A percentile compares a stretch with the other conserved stretches of the same genome.
These are phyloP conservation scores for Neopipo cinnamomea DNA, from an alignment of 2,113 vertebrate genomes.

Conservation along the genomic window DNA sequence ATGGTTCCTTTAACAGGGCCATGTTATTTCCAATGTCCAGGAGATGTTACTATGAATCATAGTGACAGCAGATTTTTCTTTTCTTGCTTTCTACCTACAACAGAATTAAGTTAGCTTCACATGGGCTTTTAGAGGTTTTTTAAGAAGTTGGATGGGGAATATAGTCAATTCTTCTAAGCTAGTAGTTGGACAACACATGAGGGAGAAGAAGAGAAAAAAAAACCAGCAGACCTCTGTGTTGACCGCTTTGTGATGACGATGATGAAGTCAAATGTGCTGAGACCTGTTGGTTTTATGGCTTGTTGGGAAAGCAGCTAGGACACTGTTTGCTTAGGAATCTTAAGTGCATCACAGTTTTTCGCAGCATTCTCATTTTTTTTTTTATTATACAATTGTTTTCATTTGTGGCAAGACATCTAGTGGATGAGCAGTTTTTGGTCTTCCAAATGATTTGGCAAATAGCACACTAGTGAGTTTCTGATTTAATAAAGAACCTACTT, in stretches of 20 bases:
- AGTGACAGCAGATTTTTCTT: background rate
- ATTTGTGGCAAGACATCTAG: background rate
- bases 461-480: background rate
- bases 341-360: background rate
- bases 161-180: background rate
- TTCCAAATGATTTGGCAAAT: background rate
- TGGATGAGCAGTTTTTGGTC: background rate
- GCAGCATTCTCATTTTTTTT: background rate
- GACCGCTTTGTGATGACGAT: background rate
- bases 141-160: background rate
- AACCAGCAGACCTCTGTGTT: rapidly evolving
- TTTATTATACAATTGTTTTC: background rate
- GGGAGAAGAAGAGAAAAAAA: background rate
- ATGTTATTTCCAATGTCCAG: background rate
- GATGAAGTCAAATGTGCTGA: background rate
- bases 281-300: background rate
- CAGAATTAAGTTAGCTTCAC: background rate
- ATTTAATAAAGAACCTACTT: background rate
- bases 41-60: background rate
- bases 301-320: background rate
- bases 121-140: background rate
- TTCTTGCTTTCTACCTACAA: background rate
- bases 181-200: background rate
- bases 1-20: background rate
- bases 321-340: background rate